Base-by-base conservation (phyloP, 2,888 invertebrate species). In the Platycheirus rosarum region DNA sequence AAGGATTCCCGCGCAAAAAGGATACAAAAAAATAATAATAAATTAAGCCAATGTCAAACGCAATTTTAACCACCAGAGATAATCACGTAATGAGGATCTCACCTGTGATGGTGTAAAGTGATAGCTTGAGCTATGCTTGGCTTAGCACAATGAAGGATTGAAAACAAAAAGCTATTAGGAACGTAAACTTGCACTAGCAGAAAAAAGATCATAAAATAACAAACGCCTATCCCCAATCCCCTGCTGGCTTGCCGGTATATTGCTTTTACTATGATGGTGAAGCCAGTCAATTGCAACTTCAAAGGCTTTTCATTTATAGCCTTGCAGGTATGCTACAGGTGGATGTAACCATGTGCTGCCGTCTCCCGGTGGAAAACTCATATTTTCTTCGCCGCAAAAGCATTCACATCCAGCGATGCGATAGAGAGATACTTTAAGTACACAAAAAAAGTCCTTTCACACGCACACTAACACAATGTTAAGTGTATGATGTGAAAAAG, bases 271-370 rank as follows among this genome's bases (percentile, higher is more conserved):
- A 32, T 63, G 65, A 53, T 32, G 20, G 53, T 4, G 14, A 57
- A 51, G 11, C 13, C 18, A 53, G 70, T 70, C 76, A 80, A 75
- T 76, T 80, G 76, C 53, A 75, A 44, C 70, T 65, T 80, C 57
- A 79, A 75, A 57, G 63, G 48, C 11, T 18, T 42, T 14, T 51
- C 11, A 1, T 42, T 9, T 40, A 62, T 23, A 6, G 57, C 63
- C 65, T 75, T 70, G 49, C 37, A 62, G 37, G 8, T 14, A 35
- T 53, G 66, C 80, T 44, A 80, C 76, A 80, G 79, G 76, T 80
- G 80, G 23, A 2, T 23, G 23, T n/a, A n/a, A n/a, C 23, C 23
- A 6, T 6, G 3, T 6, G 23, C 23, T 6, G 23, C 23, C 6
- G 23, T 23, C 23, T 23, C 23, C 23, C 23, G 3, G 3, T 4